These are phyloP conservation scores for Ptychoptera albimana DNA, from an alignment of 2,888 invertebrate species.

Conservation along the genomic window DNA sequence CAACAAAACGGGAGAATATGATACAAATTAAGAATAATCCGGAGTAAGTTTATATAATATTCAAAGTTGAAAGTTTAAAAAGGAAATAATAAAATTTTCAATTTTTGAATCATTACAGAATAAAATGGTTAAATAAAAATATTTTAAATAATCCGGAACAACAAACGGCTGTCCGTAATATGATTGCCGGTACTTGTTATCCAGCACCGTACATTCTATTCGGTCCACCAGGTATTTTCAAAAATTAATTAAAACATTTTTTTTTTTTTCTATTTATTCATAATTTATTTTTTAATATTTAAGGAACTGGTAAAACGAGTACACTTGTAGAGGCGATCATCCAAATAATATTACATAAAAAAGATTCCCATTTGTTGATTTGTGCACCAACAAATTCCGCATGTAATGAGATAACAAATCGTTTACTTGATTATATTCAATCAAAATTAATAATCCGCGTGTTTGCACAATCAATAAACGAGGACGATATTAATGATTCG, in stretches of 20 bases:
- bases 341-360: slow-evolving; percentile 35
- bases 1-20: not conserved
- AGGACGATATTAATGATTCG: slow-evolving; percentile 22
- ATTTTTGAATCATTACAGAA: slow-evolving; percentile 9
- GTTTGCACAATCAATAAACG: slow-evolving; percentile 27
- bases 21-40: not conserved
- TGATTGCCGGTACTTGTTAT: slow-evolving; percentile 41
- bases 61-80: not conserved
- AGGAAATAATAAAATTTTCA: not conserved
- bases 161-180: slow-evolving; percentile 46
- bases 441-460: slow-evolving; percentile 28
- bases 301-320: slow-evolving; percentile 52
- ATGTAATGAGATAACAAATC: slow-evolving; percentile 45
- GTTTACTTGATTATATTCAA: slow-evolving; percentile 26
- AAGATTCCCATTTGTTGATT: slow-evolving; percentile 37
- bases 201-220: slow-evolving; percentile 65
- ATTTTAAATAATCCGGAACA: slow-evolving; percentile 43
- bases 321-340: slow-evolving; percentile 53
- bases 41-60: too few species aligned
- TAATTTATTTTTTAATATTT: slow-evolving; percentile 26
- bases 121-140: slow-evolving; percentile 16
- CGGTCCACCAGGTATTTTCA: slow-evolving; percentile 82
- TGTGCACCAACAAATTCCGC: slow-evolving; percentile 57
- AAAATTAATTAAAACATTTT: slow-evolving; percentile 40
- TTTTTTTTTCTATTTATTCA: not conserved